phyloP scores from a whole-genome alignment of 2,888 invertebrate genomes.

The Dasysyrphus albostriatus region DNA sequence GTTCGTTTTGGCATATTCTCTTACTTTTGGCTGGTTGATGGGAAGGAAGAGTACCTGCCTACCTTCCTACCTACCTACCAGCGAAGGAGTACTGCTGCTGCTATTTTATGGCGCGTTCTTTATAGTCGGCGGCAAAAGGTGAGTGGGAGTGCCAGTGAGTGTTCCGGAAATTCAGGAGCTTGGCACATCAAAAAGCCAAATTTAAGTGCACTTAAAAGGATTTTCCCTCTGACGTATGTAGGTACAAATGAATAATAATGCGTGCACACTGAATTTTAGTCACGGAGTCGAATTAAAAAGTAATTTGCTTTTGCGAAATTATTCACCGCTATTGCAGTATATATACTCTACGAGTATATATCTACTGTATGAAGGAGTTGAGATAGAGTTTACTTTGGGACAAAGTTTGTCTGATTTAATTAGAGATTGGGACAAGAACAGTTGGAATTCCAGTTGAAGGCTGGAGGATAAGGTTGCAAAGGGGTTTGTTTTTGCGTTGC shows the following conservation, averaged over 20 bases:
- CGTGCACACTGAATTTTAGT: constrained; percentile 72
- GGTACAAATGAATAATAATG: constrained; percentile 74
- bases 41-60: too few relatives aligned
- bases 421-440: constrained; percentile 56
- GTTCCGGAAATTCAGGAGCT: constrained; percentile 55
- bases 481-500: background rate
- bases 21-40: constrained; percentile 6
- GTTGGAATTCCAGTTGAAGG: background rate
- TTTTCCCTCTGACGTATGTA: constrained; percentile 41
- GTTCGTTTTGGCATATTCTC: constrained; percentile 33
- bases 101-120: constrained; percentile 50
- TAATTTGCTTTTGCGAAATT: constrained; percentile 66
- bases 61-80: background rate
- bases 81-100: background rate
- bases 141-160: constrained; percentile 4
- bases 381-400: constrained; percentile 58
- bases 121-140: background rate
- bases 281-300: constrained; percentile 73
- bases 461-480: constrained; percentile 19
- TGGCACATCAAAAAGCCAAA: constrained; percentile 71
- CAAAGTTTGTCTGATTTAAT: constrained; percentile 70
- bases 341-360: background rate
- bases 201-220: constrained; percentile 74
- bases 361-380: background rate
- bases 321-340: constrained; percentile 34